Evolutionary conservation across 2,797 vertebrate genomes (phyloP), one percentile per base, ranked within the genome.

Genomic region (Ficedula albicollis): DNA sequence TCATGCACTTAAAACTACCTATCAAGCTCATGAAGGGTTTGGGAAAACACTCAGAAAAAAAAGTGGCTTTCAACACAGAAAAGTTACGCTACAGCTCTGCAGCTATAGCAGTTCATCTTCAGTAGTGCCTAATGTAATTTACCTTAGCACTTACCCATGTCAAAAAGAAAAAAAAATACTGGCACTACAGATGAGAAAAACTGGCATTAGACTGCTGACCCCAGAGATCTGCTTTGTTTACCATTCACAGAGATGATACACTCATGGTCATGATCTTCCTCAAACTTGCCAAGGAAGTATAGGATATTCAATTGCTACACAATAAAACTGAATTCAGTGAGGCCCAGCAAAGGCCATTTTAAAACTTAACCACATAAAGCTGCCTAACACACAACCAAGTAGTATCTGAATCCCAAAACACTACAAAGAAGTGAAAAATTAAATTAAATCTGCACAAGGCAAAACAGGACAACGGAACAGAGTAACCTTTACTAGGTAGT

Each of bases 41-140:
- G 18, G 6, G 11, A 69, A 66, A 80, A 80, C 18, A 39, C 12
- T 59, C 5, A 14, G 6, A 21, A 48, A 62, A 62, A 43, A 34
- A 51, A 3, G 0, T 7, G 6, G 5, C 20, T 69, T 69, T 52
- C 4, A 85, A 76, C 3, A 44, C 3, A 34, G 5, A 12, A 4
- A 77, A 66, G 30, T 48, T 43, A 84, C 2, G 7, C 46, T 51
- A 30, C 0, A 1, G 29, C 59, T 41, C 25, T 52, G 36, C 46
- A 62, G 23, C 29, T 69, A 0, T 32, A 87, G 52, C 25, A 60
- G 64, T 11, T 10, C 3, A 6, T 52, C n/a, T 43, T 58, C n/a
- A 66, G 46, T 10, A 11, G 25, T 54, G 36, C 27, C 22, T 23
- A 19, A 36, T 15, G 10, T 1, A 1, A 68, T n/a, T 69, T 30